A percentile compares a stretch with the other conserved stretches of the same genome.
These are phyloP conservation scores for Melanchra persicariae DNA, from an alignment of 2,888 invertebrate species.

Conservation along the genomic window DNA sequence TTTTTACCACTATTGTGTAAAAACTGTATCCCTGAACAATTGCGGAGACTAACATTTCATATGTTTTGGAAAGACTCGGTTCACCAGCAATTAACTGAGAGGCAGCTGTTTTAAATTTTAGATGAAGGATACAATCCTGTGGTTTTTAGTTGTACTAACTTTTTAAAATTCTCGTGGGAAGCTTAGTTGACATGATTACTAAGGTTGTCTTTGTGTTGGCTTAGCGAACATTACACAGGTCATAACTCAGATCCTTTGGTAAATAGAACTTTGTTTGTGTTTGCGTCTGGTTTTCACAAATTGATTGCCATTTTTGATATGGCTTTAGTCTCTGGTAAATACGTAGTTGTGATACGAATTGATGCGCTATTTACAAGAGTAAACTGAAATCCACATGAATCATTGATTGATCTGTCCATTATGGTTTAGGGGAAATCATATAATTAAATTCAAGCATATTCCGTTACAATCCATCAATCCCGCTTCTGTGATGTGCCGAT, in stretches of 20 bases:
- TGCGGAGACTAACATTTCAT: slow-evolving; percentile 33
- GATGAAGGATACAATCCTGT: slow-evolving; percentile 72
- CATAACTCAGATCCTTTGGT: slow-evolving; percentile 38
- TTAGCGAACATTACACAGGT: slow-evolving; percentile 28
- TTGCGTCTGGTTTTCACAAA: slow-evolving; percentile 38
- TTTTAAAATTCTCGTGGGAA: slow-evolving; percentile 72
- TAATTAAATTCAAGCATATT: not conserved
- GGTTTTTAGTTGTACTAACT: slow-evolving; percentile 71
- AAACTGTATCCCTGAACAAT: slow-evolving; percentile 39
- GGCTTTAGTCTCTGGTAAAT: not conserved
- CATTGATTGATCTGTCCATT: not conserved
- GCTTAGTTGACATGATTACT: slow-evolving; percentile 53
- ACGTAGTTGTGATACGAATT: not conserved
- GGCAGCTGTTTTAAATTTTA: slow-evolving; percentile 74
- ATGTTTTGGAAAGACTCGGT: slow-evolving; percentile 53
- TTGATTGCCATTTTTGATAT: slow-evolving; percentile 31
- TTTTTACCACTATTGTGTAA: slow-evolving; percentile 30
- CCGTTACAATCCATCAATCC: not conserved
- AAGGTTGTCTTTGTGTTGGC: slow-evolving; percentile 45
- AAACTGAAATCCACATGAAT: no score
- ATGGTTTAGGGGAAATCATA: not conserved
- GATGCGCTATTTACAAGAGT: not conserved
- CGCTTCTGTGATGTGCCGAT: not conserved
- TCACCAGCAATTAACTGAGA: slow-evolving; percentile 72
- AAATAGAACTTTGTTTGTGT: slow-evolving; percentile 49